Percentiles rank a stretch among this genome's conserved stretches.
These are phyloP conservation scores for zebrafish (Danio rerio) DNA, from an alignment of 2,113 vertebrate genomes.

Conservation along the genomic window DNA sequence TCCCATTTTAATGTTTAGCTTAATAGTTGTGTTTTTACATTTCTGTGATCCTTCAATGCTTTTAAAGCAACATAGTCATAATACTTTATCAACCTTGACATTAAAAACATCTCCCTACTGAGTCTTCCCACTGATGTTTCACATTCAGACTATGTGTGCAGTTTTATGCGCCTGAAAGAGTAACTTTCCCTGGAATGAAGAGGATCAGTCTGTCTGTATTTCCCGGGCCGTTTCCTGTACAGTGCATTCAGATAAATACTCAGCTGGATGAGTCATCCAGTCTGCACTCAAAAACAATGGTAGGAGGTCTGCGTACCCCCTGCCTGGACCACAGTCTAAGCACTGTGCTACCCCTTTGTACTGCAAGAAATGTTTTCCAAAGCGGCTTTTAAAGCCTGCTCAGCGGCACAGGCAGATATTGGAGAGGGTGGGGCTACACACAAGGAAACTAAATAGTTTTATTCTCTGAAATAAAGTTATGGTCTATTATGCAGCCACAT, in stretches of 20 bases:
- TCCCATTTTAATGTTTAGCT: too few relatives aligned
- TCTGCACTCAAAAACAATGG: slow-evolving; percentile 78
- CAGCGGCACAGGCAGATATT: neutral
- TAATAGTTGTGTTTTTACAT: too few relatives aligned
- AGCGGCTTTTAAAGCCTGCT: slow-evolving; percentile 54
- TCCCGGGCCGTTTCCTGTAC: slow-evolving; percentile 55
- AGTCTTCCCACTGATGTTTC: neutral
- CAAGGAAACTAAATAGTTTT: neutral
- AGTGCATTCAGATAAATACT: slow-evolving; percentile 68
- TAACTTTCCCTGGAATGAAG: slow-evolving; percentile 32
- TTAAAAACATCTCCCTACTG: neutral
- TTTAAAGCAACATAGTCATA: too few relatives aligned
- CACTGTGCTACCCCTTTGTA: slow-evolving; percentile 66
- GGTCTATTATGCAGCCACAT: neutral
- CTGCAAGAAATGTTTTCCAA: slow-evolving; percentile 64
- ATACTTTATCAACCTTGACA: neutral
- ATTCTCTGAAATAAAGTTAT: neutral
- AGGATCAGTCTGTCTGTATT: slow-evolving; percentile 43
- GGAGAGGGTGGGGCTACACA: slow-evolving; percentile 8
- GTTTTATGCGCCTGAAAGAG: slow-evolving; percentile 8
- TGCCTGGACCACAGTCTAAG: slow-evolving; percentile 65
- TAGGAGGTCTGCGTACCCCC: slow-evolving; percentile 67
- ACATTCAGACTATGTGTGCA: slow-evolving; percentile 28
- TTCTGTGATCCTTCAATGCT: too few relatives aligned
- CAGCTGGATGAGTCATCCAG: slow-evolving; percentile 73